Evolutionary conservation across 2,113 vertebrate genomes (phyloP).

Genomic region (Spilogale gracilis): DNA sequence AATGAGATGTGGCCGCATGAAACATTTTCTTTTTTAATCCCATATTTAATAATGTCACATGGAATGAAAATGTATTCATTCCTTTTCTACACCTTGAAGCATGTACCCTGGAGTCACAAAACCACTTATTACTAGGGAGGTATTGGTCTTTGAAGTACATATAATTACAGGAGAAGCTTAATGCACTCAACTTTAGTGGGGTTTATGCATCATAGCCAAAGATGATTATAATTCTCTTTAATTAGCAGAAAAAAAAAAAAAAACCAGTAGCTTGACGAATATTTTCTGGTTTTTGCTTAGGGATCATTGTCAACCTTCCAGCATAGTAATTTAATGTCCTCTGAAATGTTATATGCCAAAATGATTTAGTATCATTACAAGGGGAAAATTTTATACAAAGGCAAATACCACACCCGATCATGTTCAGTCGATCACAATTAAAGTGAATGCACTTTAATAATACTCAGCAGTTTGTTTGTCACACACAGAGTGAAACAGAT

Average conservation of each 20-base stretch:
- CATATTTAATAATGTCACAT: neutral
- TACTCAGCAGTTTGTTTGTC: neutral
- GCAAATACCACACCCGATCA: neutral
- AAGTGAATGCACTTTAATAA: neutral
- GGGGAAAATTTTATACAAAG: neutral
- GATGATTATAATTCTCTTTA: conserved; percentile 13
- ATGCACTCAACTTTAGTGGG: neutral
- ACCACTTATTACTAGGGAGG: neutral
- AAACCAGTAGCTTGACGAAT: neutral
- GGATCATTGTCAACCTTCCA: neutral
- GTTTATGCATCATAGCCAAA: neutral
- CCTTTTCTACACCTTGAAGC: neutral
- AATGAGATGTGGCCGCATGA: neutral
- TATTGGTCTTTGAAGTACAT: conserved; percentile 19
- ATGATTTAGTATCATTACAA: neutral
- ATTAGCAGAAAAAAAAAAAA: neutral
- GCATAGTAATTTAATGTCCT: conserved; percentile 35
- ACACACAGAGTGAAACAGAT: conserved; percentile 30
- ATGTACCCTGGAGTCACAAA: neutral
- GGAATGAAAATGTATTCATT: neutral
- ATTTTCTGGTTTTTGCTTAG: conserved; percentile 14
- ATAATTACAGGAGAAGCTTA: conserved; percentile 29
- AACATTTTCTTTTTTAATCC: neutral
- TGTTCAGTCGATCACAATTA: neutral
- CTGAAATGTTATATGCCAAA: conserved; percentile 54